A percentile compares a stretch with the other conserved stretches of the same genome.
These are phyloP conservation scores for Hafferia zeledoni DNA, from an alignment of 2,797 vertebrate species.

Conservation along the genomic window DNA sequence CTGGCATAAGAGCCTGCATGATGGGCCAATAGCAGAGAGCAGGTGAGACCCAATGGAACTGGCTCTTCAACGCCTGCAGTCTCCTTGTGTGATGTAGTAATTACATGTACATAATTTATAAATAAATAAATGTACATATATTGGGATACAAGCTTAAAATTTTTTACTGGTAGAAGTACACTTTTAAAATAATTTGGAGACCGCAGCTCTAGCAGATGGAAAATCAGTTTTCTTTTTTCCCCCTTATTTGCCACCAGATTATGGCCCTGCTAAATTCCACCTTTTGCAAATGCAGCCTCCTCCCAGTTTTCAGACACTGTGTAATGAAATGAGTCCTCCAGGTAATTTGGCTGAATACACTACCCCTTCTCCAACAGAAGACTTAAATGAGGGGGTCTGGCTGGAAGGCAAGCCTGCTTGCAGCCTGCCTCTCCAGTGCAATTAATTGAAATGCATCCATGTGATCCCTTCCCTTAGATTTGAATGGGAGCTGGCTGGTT, in stretches of 20 bases:
- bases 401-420: background rate
- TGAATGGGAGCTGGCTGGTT: background rate
- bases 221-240: background rate
- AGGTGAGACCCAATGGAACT: background rate
- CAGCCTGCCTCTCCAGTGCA: background rate
- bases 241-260: background rate
- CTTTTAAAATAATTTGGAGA: background rate
- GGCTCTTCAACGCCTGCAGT: background rate
- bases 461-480: background rate
- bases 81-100: background rate
- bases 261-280: background rate
- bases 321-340: background rate
- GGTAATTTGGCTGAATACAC: background rate
- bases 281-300: background rate
- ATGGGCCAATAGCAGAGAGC: background rate
- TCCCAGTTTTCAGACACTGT: background rate
- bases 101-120: background rate
- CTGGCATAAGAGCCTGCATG: background rate
- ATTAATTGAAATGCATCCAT: background rate
- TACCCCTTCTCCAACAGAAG: background rate
- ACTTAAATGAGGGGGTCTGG: background rate
- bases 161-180: background rate
- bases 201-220: background rate
- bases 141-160: accelerated
- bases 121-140: background rate